Evolutionary conservation across 2,888 invertebrate species (phyloP), one percentile per base, ranked within the genome.

Genomic region (Byasa hedistus): DNA sequence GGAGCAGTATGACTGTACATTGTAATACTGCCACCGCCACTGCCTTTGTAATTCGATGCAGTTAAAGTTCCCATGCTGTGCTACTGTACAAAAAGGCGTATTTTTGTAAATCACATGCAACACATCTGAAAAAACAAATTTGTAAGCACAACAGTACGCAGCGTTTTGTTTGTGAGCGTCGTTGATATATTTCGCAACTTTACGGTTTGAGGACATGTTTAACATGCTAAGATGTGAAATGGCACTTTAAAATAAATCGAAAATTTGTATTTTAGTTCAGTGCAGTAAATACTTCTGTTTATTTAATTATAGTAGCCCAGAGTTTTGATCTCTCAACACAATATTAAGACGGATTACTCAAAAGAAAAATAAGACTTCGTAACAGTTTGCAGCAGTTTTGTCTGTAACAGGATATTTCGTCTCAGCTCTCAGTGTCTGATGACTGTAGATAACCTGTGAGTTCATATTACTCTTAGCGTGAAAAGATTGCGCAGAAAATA

Each of bases 151-250:
- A 78, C 82, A 83, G 84, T 83, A 85, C 76, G 77, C 78, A 77
- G 78, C 75, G 84, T 86, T 87, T 89, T 89, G 89, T 89, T 85
- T 85, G 86, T 80, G 78, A 83, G 79, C 83, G 87, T 84, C 87
- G 81, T 86, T 84, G 88, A 90, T 89, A 90, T 89, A 89, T 88
- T 85, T 86, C 79, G 78, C 86, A 89, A 90, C 81, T 89, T 76
- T 79, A 81, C 85, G 76, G 76, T 82, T 81, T 83, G 80, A 78
- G 83, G 80, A 78, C 39, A 17, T 55, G 66, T 70, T 64, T 69
- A 52, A 39, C 32, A 48, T 22, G 24, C 23, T 51, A 27, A 39
- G 39, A 39, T 48, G 48, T 48, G 12, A 44, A 44, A 44, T 44
- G 19, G 4, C 15, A 44, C 17, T 44, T 36, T 10, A 36, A 36